These are phyloP conservation scores for Spicauda simplicius DNA, from an alignment of 2,888 invertebrate genomes.

Conservation along the genomic window DNA sequence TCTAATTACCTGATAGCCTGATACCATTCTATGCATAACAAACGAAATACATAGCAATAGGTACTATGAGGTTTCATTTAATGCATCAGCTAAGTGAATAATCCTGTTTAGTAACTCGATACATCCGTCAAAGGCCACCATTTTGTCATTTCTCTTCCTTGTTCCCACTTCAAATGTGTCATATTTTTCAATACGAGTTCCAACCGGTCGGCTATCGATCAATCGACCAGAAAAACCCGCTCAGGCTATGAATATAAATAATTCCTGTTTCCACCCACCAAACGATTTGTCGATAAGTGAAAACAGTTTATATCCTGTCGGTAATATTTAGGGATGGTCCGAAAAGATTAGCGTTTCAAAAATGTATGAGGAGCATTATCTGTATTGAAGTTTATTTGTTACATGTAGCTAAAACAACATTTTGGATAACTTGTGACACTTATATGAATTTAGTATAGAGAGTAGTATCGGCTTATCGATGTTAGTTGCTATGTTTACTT, in stretches of 20 bases:
- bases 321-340: not conserved
- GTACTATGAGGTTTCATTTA: not conserved
- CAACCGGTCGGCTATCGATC: constrained; percentile 26
- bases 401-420: too few relatives aligned
- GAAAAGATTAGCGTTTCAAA: not conserved
- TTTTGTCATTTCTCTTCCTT: constrained; percentile 31
- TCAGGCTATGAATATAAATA: constrained; percentile 27
- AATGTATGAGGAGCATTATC: too few relatives aligned
- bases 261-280: constrained; percentile 31
- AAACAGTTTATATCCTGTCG: constrained; percentile 23
- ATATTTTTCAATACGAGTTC: constrained; percentile 27
- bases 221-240: constrained; percentile 25
- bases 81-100: constrained; percentile 6
- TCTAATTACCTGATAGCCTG: too few relatives aligned
- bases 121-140: constrained; percentile 7
- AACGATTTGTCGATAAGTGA: constrained; percentile 30
- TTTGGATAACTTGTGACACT: too few relatives aligned
- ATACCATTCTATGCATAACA: too few relatives aligned
- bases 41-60: too few relatives aligned
- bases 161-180: constrained; percentile 31
- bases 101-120: constrained; percentile 18
- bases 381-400: too few relatives aligned
- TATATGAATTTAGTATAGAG: too few relatives aligned
- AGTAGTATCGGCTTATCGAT: too few relatives aligned
- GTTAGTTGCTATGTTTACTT: too few relatives aligned